Base-by-base conservation (phyloP, 2,888 invertebrate species). In the Philonicus albiceps region DNA sequence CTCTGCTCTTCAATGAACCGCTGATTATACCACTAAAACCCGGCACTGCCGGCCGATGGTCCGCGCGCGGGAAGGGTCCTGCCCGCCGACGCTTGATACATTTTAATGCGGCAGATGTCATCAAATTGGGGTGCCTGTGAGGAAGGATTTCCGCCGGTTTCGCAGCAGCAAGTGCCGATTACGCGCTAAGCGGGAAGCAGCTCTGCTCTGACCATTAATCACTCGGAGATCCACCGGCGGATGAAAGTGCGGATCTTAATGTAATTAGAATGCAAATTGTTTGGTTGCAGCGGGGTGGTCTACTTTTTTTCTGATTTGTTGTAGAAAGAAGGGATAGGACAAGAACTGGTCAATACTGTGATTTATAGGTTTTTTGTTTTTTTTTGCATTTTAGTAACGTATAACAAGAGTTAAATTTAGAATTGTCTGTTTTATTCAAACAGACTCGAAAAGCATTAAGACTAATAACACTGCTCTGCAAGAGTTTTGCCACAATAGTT, bases 21-120 rank as follows among this genome's bases (percentile, higher is more conserved):
- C 84, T 84, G 84, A 84, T 84, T 84, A 84, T 43, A 72, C 84
- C 84, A 84, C 84, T 73, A 84, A 84, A 40, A 43, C 43, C 31
- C 27, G n/a, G 49, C n/a, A 49, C 6, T n/a, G n/a, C 49, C 49
- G 72, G 16, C 22, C 13, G 55, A 31, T 31, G 5, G 31, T 2
- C 31, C n/a, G 22, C n/a, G 34, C 22, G 19, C 22, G 83, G 72
- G 83, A n/a, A 22, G 13, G n/a, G 34, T 83, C 49, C 49, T n/a
- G 49, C 49, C 49, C 49, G 16, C n/a, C n/a, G 11, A n/a, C 22
- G 64, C 64, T 64, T 64, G 84, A 40, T 40, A 73, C 72, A 73
- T 84, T 84, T 84, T 84, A 73, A 30, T 27, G 40, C 73, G 55
- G 43, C 84, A 84, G 84, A 84, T 84, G 84, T 84, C 84, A 73